phyloP scores from a whole-genome alignment of 2,113 vertebrate genomes.

The Gymnorhina tibicen region DNA sequence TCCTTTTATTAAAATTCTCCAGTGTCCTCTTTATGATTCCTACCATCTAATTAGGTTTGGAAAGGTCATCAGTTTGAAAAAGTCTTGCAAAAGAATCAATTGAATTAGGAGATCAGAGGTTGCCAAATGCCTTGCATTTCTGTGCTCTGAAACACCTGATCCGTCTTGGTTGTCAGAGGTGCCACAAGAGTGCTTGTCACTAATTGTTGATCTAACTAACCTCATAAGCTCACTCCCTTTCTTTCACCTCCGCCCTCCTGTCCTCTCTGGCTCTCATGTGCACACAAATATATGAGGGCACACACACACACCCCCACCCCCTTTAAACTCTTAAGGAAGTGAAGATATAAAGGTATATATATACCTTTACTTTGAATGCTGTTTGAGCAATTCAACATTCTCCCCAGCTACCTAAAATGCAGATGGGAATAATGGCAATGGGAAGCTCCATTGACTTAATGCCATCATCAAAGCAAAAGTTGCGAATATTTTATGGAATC shows the following conservation, averaged over 20 bases:
- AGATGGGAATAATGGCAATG: neutral
- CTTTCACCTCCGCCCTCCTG: neutral
- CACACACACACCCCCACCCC: neutral
- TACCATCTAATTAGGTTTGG: slow-evolving; percentile 68
- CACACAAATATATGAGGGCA: neutral
- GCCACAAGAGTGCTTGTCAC: neutral
- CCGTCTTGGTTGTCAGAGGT: neutral
- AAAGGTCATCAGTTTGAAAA: slow-evolving; percentile 71
- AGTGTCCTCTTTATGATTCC: slow-evolving; percentile 65
- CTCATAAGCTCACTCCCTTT: neutral
- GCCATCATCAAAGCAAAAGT: rapidly evolving
- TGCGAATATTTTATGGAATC: neutral
- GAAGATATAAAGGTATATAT: neutral
- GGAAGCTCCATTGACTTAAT: neutral
- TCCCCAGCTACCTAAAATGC: neutral
- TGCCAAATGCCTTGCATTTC: slow-evolving; percentile 14
- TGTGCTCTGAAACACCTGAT: slow-evolving; percentile 35
- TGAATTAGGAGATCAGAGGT: slow-evolving; percentile 55
- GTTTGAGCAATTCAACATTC: neutral
- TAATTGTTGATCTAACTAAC: neutral
- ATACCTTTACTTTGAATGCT: neutral
- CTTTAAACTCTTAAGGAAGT: neutral
- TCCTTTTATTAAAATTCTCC: slow-evolving; percentile 70
- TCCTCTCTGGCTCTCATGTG: neutral
- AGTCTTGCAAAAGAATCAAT: slow-evolving; percentile 41